Evolutionary conservation across 2,113 vertebrate genomes (phyloP).

Genomic region (Alectura lathami): DNA sequence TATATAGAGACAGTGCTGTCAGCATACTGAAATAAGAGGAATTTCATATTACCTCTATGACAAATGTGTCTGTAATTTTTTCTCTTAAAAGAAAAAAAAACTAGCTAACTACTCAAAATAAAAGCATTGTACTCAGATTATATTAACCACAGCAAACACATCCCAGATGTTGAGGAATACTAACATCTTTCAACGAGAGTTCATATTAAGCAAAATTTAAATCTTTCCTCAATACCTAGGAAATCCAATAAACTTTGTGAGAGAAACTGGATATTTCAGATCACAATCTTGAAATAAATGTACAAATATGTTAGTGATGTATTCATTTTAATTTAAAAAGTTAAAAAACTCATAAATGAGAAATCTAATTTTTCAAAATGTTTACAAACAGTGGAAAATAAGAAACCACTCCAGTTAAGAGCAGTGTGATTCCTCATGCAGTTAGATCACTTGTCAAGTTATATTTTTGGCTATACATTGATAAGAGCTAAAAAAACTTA

Average conservation of each 20-base stretch:
- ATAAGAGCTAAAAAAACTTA: not conserved
- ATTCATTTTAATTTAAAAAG: not conserved
- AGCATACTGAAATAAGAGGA: not conserved
- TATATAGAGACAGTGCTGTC: not conserved
- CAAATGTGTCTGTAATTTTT: not conserved
- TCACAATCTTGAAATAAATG: not conserved
- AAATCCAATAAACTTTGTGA: not conserved
- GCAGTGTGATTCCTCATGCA: not conserved
- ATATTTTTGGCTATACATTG: not conserved
- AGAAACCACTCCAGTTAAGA: not conserved
- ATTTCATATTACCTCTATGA: not conserved
- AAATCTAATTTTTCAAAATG: not conserved
- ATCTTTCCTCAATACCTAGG: not conserved
- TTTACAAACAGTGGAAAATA: not conserved
- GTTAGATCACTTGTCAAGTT: not conserved
- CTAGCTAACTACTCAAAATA: not conserved
- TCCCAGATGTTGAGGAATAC: not conserved
- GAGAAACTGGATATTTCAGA: not conserved
- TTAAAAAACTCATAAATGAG: not conserved
- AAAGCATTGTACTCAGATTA: not conserved
- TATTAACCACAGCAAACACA: not conserved
- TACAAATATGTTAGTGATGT: not conserved
- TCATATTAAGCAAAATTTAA: not conserved
- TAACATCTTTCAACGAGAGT: not conserved
- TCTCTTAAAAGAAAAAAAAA: not conserved